Percentiles rank a stretch among this genome's conserved stretches.
phyloP scores from a whole-genome alignment of 2,113 vertebrate species.

The Cricetomys ansorgei region DNA sequence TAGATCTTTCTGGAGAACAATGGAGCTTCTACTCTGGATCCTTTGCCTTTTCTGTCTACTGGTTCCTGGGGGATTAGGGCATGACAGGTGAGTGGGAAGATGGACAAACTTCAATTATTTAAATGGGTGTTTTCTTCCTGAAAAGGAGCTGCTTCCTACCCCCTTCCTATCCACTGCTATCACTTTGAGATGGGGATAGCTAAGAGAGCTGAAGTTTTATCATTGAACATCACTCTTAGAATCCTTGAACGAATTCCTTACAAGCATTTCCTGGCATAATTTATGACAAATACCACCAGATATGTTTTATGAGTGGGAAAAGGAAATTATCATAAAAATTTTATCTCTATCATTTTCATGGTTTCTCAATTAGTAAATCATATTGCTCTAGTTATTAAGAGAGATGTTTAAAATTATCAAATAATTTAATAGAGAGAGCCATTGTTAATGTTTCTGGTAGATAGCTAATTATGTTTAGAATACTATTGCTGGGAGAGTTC shows the following conservation, averaged over 20 bases:
- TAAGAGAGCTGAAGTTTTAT: not conserved
- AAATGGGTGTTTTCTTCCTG: not conserved
- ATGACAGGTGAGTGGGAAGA: constrained; percentile 54
- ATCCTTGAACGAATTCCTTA: constrained; percentile 40
- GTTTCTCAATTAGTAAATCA: constrained; percentile 42
- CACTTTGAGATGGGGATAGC: not conserved
- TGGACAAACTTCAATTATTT: not conserved
- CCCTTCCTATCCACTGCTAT: not conserved
- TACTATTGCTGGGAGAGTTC: constrained; percentile 28
- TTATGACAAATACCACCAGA: not conserved
- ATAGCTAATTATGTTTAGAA: constrained; percentile 45
- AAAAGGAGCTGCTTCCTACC: not conserved
- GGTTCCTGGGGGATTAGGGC: constrained; percentile 12
- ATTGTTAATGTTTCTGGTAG: constrained; percentile 37
- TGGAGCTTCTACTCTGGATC: constrained; percentile 49
- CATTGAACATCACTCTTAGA: not conserved
- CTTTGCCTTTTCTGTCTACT: constrained; percentile 53
- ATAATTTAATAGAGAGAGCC: constrained; percentile 57
- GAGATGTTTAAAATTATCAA: constrained; percentile 59
- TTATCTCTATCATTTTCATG: constrained; percentile 26
- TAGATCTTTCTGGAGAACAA: constrained; percentile 48
- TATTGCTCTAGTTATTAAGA: constrained; percentile 47
- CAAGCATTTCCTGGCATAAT: constrained; percentile 28
- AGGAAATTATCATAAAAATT: constrained; percentile 59
- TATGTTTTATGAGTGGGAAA: constrained; percentile 41